These are phyloP conservation scores for Latrodectus geometricus DNA, from an alignment of 1,140 invertebrate species.

Conservation along the genomic window DNA sequence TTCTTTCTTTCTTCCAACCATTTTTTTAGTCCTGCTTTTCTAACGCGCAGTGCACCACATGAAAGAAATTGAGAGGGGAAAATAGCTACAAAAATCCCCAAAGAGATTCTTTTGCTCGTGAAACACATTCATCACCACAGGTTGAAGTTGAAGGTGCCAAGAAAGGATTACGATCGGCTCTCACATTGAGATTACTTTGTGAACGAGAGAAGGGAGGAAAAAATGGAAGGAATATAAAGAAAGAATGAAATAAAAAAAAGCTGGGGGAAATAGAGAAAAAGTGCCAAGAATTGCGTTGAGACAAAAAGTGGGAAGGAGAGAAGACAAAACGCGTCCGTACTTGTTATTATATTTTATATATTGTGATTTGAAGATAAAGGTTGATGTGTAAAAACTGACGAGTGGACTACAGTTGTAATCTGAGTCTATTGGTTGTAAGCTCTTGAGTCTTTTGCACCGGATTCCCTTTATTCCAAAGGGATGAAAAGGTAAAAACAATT, in stretches of 20 bases:
- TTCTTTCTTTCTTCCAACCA: neutral
- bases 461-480: no score
- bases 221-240: neutral
- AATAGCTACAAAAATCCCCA: conserved; percentile 23
- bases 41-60: neutral
- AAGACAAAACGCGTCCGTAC: neutral
- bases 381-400: no score
- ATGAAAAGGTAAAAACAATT: no score
- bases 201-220: conserved; percentile 15
- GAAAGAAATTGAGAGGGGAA: conserved; percentile 36
- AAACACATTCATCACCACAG: conserved; percentile 49
- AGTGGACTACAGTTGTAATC: no score
- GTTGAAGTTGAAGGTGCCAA: conserved; percentile 46
- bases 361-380: no score
- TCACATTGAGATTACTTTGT: conserved; percentile 54
- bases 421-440: no score
- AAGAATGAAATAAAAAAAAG: neutral
- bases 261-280: neutral
- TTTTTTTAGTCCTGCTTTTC: neutral
- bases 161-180: conserved; percentile 56
- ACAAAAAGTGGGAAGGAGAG: neutral
- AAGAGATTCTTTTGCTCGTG: conserved; percentile 9
- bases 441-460: no score
- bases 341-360: no score
- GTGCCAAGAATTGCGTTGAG: neutral